Conservation (phyloP, 2,797 vertebrate species). For the Rhyacichthys aspro region DNA sequence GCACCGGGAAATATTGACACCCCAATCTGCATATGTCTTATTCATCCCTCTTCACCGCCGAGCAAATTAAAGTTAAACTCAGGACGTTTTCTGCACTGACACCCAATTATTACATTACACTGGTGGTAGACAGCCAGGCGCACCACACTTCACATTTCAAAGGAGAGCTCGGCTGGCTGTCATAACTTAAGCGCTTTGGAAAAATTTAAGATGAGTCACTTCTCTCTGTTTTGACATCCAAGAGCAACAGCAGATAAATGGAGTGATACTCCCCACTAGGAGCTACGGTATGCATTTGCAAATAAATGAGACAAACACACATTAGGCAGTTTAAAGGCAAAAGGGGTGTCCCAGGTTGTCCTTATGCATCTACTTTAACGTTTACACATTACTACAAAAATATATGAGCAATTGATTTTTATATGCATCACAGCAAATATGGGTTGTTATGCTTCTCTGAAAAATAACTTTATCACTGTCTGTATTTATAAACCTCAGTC, state of each 20-base stretch:
- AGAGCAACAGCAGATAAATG: constrained; percentile 46
- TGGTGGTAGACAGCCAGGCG: constrained; percentile 40
- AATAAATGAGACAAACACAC: neutral
- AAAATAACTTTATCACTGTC: no score
- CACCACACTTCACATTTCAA: constrained; percentile 48
- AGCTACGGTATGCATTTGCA: neutral
- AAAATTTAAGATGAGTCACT: constrained; percentile 52
- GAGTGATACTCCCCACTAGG: constrained; percentile 22
- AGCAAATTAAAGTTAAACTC: constrained; percentile 52
- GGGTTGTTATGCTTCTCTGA: neutral
- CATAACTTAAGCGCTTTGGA: constrained; percentile 46
- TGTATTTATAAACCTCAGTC: no score
- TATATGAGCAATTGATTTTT: neutral
- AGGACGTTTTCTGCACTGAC: constrained; percentile 45
- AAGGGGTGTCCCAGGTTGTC: no score
- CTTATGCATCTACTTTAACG: no score
- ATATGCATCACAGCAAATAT: neutral
- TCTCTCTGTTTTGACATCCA: constrained; percentile 47
- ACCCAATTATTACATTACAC: constrained; percentile 51
- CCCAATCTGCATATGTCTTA: constrained; percentile 48
- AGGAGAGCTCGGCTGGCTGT: constrained; percentile 38
- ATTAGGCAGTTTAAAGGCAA: no score
- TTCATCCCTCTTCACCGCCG: constrained; percentile 32
- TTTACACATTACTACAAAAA: no score
- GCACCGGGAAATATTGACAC: constrained; percentile 30